These are phyloP conservation scores for Poecile montanus DNA, from an alignment of 2,797 vertebrate genomes.

Conservation along the genomic window DNA sequence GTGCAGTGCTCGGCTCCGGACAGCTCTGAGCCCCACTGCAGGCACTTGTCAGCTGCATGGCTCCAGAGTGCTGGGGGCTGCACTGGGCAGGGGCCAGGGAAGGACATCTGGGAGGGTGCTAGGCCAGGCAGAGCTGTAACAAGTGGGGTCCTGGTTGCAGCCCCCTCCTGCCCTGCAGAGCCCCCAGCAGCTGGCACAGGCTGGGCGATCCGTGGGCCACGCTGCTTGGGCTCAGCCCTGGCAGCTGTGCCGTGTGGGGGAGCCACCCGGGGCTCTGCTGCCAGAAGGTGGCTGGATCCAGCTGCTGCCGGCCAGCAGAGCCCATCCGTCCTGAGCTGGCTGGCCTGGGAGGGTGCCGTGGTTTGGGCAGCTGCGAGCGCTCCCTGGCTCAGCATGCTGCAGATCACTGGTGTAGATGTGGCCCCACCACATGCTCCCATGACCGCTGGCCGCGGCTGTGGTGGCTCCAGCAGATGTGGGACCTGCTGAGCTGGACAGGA, in stretches of 20 bases:
- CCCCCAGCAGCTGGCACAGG: not conserved
- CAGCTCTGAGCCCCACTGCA: not conserved
- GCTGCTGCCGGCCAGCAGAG: not conserved
- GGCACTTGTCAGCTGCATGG: rapidly evolving
- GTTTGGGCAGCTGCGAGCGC: constrained; percentile 12
- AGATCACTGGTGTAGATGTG: not conserved
- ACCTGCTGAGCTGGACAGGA: not conserved
- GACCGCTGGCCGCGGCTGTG: not conserved
- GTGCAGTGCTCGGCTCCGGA: rapidly evolving
- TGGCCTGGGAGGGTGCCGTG: constrained; percentile 19
- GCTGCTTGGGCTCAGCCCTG: rapidly evolving
- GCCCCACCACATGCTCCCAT: not conserved
- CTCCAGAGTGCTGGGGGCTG: not conserved
- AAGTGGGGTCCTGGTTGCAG: not conserved
- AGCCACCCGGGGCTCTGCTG: not conserved
- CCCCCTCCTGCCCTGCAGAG: not conserved
- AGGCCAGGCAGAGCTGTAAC: not conserved
- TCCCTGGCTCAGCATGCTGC: not conserved
- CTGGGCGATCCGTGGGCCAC: not conserved
- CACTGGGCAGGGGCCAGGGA: not conserved
- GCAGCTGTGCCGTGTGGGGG: not conserved
- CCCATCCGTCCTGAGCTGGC: not conserved
- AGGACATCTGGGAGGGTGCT: not conserved
- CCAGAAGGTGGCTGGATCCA: constrained; percentile 29
- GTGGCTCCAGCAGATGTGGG: not conserved